These are phyloP conservation scores for Sycobia sp. DNA, from an alignment of 1,140 invertebrate species.

Conservation along the genomic window DNA sequence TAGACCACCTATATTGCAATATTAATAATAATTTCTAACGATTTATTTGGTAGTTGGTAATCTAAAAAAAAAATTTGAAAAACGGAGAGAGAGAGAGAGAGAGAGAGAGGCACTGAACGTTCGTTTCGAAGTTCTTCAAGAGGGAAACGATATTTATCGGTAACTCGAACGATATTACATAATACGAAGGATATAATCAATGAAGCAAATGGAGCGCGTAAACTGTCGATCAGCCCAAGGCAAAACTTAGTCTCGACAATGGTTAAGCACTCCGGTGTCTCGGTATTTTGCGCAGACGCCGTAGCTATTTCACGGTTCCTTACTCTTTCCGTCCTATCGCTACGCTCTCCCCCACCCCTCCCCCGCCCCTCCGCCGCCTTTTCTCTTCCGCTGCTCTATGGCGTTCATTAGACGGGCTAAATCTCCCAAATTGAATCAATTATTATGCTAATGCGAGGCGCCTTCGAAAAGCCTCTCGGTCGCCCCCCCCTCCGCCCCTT, in stretches of 20 bases:
- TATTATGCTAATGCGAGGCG: slow-evolving; percentile 48
- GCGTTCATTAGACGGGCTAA: slow-evolving; percentile 49
- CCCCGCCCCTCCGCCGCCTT: too few species aligned
- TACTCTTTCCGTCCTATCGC: slow-evolving; percentile 44
- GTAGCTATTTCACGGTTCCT: slow-evolving; percentile 44
- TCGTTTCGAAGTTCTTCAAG: too few species aligned
- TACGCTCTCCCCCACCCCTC: not conserved
- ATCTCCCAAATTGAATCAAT: slow-evolving; percentile 52
- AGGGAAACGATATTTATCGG: slow-evolving; percentile 3
- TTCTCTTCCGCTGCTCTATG: too few species aligned
- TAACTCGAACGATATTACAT: not conserved
- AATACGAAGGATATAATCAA: slow-evolving; percentile 6
- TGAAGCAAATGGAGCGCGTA: slow-evolving; percentile 28
- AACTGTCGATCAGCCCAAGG: slow-evolving; percentile 17
- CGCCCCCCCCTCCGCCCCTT: slow-evolving; percentile 12
- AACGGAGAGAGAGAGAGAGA: too few species aligned
- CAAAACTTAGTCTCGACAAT: slow-evolving; percentile 22
- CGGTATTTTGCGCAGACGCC: slow-evolving; percentile 34
- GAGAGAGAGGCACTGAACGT: too few species aligned
- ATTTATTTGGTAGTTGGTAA: too few species aligned
- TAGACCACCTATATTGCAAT: too few species aligned
- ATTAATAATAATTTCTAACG: too few species aligned
- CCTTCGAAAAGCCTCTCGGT: slow-evolving; percentile 43
- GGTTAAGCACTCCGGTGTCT: slow-evolving; percentile 23
- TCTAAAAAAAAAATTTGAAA: too few species aligned